Percentiles rank a stretch among this genome's conserved stretches.
Conservation (phyloP, 1,140 invertebrate species). For the Hycleus cichorii region DNA sequence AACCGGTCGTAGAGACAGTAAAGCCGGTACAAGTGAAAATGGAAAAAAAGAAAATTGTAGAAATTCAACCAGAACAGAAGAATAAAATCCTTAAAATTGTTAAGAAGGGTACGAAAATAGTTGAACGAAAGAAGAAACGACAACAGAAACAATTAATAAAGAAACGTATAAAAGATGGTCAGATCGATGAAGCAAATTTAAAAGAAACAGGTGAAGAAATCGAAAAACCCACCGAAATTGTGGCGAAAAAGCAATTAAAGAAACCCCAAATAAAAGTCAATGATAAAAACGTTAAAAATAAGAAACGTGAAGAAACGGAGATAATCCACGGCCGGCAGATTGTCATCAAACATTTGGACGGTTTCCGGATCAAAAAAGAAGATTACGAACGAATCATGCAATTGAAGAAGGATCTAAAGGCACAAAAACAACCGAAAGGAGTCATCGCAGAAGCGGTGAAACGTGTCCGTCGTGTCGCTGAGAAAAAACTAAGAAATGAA, state of each 20-base stretch:
- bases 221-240: slow-evolving; percentile 8
- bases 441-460: slow-evolving; percentile 60
- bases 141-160: slow-evolving; percentile 1
- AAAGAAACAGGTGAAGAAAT: slow-evolving; percentile 3
- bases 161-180: neutral
- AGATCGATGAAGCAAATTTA: neutral
- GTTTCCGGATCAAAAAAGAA: slow-evolving; percentile 62
- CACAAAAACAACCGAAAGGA: slow-evolving; percentile 59
- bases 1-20: slow-evolving; percentile 3
- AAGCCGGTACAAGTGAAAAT: slow-evolving; percentile 11
- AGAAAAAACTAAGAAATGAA: slow-evolving; percentile 59
- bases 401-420: slow-evolving; percentile 54
- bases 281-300: neutral
- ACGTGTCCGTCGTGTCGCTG: slow-evolving; percentile 60
- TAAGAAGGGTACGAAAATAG: neutral
- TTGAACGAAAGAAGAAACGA: neutral
- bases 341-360: slow-evolving; percentile 56
- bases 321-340: slow-evolving; percentile 57
- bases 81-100: neutral
- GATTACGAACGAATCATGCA: slow-evolving; percentile 59
- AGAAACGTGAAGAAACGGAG: slow-evolving; percentile 42
- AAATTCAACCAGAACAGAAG: neutral
- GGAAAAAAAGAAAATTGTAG: slow-evolving; percentile 15
- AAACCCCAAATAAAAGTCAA: neutral
- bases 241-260: slow-evolving; percentile 29